Evolutionary conservation across 1,140 invertebrate species (phyloP).

Genomic region (Pectinophora gossypiella): DNA sequence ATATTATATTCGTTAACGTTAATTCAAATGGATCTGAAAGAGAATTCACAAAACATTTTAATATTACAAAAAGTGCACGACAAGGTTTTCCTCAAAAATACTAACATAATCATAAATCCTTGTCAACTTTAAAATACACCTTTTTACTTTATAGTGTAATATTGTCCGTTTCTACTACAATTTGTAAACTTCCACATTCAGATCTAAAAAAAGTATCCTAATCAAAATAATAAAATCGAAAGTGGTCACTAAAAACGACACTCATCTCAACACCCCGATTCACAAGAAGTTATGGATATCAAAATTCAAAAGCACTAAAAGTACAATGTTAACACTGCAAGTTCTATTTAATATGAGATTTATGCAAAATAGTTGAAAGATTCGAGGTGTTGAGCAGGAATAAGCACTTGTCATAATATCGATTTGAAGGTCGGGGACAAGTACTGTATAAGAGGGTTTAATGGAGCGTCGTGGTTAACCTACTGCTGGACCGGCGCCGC

Average conservation of each 20-base stretch:
- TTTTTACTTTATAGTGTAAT: background rate
- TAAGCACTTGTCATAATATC: no score
- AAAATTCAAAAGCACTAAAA: background rate
- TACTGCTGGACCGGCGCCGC: conserved; percentile 73
- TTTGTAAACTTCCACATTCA: conserved; percentile 55
- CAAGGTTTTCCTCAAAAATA: background rate
- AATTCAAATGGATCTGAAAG: conserved; percentile 62
- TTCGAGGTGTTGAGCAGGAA: no score
- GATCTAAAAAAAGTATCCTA: conserved; percentile 51
- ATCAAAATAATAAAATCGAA: conserved; percentile 27
- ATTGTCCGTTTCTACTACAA: conserved; percentile 8
- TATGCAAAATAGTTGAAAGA: no score
- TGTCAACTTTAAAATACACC: background rate
- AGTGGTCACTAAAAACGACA: background rate
- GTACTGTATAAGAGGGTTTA: no score
- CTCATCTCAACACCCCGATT: background rate
- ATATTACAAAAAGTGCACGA: background rate
- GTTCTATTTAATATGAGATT: background rate
- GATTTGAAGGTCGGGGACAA: no score
- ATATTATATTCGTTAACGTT: conserved; percentile 33
- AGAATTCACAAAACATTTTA: conserved; percentile 48
- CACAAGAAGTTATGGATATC: no score
- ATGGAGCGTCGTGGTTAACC: conserved; percentile 10
- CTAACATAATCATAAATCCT: no score
- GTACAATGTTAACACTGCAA: background rate